These are phyloP conservation scores for Sebastes variabilis DNA, from an alignment of 2,797 vertebrate genomes.

Conservation along the genomic window DNA sequence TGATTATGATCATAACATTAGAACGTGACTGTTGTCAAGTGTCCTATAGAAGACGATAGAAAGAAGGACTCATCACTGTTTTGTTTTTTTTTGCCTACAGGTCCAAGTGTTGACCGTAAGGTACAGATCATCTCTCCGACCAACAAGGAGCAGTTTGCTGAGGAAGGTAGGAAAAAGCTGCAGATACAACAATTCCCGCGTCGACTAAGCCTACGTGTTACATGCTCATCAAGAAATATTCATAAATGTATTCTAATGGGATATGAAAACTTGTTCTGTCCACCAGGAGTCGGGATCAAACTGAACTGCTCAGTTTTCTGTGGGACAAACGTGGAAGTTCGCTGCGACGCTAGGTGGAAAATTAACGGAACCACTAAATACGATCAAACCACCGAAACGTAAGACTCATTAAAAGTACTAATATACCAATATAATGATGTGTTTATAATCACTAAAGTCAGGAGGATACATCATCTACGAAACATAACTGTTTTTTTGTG, in stretches of 20 bases:
- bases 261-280: background rate
- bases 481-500: too few relatives aligned
- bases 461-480: too few relatives aligned
- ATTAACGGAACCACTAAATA: slow-evolving; percentile 10
- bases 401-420: background rate
- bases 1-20: background rate
- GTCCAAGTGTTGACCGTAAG: rapidly evolving
- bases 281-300: slow-evolving; percentile 62
- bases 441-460: background rate
- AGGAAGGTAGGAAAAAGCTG: slow-evolving; percentile 40
- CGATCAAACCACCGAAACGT: background rate
- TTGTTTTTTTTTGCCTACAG: slow-evolving; percentile 7
- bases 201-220: background rate
- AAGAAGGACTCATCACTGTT: background rate
- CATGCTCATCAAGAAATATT: background rate
- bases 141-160: slow-evolving; percentile 7
- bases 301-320: slow-evolving; percentile 74
- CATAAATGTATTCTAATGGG: background rate
- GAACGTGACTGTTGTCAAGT: background rate
- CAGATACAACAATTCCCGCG: background rate
- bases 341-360: slow-evolving; percentile 58
- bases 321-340: slow-evolving; percentile 37
- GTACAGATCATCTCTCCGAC: slow-evolving; percentile 18
- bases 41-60: background rate
- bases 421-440: background rate